Evolutionary conservation across 2,888 invertebrate genomes (phyloP), one percentile per base, ranked within the genome.

Genomic region (Amiota mariae): DNA sequence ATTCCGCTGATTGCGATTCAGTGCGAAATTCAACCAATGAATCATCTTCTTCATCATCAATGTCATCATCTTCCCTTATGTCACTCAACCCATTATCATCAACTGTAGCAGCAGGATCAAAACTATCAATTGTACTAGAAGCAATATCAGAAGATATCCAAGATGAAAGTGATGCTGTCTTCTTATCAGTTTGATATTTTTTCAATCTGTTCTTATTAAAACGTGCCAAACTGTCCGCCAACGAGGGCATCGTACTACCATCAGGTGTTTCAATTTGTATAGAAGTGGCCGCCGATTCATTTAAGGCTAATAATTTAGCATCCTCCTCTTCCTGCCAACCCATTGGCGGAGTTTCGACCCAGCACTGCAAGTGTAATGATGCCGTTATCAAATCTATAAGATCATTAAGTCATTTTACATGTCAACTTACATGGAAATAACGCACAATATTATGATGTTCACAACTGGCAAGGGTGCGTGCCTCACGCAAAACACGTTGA

Each of bases 371-470:
- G 70, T 18, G 61, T 15, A 90, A 2, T 13, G 12, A 8, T 12
- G 49, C 12, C 46, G 11, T 2, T 57, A 66, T n/a, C 36, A 59
- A n/a, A 9, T 46, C 4, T 6, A 47, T 70, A 12, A 64, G 46
- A 13, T 36, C 12, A 4, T 8, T n/a, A 24, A 13, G 13, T 8
- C 9, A 64, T 1, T 24, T 46, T 46, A 18, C 36, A 12, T 8
- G 8, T 8, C 15, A 54, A 81, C 86, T 81, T 70, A 88, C 87
- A 75, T 88, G 88, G 75, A 89, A 89, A 90, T 98, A 99, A 1
- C 99, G 92, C 71, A 99, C 98, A 81, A 99, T 99, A 88, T 98
- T 95, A 63, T 94, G 94, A 91, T 99, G 98, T 78, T 99, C 98
- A 73, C 99, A 91, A 89, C 96, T 96, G 0, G 99, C 99, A 57